Conservation (phyloP, 2,113 vertebrate genomes). For the Rhynchomys soricoides region DNA sequence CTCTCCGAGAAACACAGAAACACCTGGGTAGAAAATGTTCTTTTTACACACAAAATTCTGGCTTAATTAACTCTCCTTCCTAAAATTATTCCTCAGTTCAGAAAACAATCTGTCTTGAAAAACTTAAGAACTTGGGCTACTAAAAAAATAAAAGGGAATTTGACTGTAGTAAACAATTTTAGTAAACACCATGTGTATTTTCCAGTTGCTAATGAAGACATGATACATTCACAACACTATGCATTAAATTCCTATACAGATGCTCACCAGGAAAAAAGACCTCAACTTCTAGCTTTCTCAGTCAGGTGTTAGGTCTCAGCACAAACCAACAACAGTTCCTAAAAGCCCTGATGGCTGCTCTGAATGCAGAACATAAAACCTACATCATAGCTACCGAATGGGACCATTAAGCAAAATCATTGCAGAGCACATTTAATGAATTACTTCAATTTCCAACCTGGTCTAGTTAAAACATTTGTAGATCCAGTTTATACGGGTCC, state of each 20-base stretch:
- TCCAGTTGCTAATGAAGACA: slow-evolving; percentile 70
- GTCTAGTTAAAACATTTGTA: slow-evolving; percentile 69
- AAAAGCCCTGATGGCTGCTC: not conserved
- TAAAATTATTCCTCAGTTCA: slow-evolving; percentile 53
- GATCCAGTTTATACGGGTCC: slow-evolving; percentile 65
- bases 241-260: slow-evolving; percentile 59
- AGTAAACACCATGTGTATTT: slow-evolving; percentile 71
- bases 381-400: not conserved
- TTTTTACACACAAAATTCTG: slow-evolving; percentile 57
- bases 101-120: slow-evolving; percentile 54
- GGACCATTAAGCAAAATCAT: slow-evolving; percentile 43
- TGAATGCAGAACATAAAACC: not conserved
- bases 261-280: slow-evolving; percentile 8
- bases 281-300: slow-evolving; percentile 46
- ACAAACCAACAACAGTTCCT: not conserved
- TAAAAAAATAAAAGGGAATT: slow-evolving; percentile 59
- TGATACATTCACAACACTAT: slow-evolving; percentile 68
- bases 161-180: slow-evolving; percentile 71
- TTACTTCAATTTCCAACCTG: slow-evolving; percentile 42
- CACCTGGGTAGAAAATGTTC: slow-evolving; percentile 5
- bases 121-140: slow-evolving; percentile 63
- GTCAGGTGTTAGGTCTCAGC: slow-evolving; percentile 14
- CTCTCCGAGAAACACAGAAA: slow-evolving; percentile 28
- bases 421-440: slow-evolving; percentile 35
- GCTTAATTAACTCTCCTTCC: slow-evolving; percentile 50